A percentile compares a stretch with the other conserved stretches of the same genome.
Conservation (phyloP, 2,113 vertebrate species). For the Sminthopsis crassicaudata region DNA sequence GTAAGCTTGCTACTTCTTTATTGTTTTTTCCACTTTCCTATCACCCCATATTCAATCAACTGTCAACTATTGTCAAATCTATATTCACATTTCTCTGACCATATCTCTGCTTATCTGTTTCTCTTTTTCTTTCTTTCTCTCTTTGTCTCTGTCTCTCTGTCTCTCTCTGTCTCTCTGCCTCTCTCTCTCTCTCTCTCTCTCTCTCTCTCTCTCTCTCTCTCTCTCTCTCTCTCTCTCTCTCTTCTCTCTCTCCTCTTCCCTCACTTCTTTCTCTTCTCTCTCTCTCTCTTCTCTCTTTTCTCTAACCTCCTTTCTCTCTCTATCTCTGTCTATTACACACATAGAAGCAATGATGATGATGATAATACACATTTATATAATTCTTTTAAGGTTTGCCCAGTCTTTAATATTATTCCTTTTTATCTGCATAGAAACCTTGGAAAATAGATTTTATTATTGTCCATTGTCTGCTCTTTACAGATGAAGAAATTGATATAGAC, state of each 20-base stretch:
- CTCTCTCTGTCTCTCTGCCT: too few species aligned
- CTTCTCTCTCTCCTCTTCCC: too few species aligned
- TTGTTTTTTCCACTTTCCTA: neutral
- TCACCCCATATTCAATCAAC: neutral
- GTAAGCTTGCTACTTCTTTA: neutral
- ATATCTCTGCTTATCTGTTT: too few species aligned
- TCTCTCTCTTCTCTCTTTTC: too few species aligned
- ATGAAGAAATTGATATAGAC: neutral
- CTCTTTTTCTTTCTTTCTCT: too few species aligned
- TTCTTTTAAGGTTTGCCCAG: neutral
- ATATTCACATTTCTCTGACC: neutral
- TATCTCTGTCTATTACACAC: too few species aligned
- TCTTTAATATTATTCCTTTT: neutral
- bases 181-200: too few species aligned
- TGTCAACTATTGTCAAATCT: neutral
- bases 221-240: too few species aligned
- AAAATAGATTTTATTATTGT: neutral
- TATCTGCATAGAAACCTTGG: neutral
- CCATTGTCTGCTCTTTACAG: neutral
- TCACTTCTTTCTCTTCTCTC: too few species aligned
- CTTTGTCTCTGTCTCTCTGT: too few species aligned
- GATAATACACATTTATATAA: neutral
- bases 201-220: too few species aligned
- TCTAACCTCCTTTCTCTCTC: too few species aligned
- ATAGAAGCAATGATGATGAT: neutral